A percentile compares a stretch with the other conserved stretches of the same genome.
Conservation (phyloP, 2,888 invertebrate species). For the Noctua janthe region DNA sequence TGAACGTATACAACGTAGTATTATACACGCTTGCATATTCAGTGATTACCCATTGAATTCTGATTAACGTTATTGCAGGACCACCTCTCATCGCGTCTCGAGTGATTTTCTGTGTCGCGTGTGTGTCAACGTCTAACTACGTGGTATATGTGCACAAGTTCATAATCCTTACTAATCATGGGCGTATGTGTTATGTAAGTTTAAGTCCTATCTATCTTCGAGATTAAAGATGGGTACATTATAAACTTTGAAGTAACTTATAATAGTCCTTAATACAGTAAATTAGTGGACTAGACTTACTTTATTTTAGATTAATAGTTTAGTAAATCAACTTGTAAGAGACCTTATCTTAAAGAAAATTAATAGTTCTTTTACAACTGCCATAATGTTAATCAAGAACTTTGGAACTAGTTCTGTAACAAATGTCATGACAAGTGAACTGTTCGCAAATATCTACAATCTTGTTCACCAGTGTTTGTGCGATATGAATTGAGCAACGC, state of each 20-base stretch:
- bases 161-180: constrained; percentile 52
- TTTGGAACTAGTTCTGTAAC: constrained; percentile 54
- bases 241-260: constrained; percentile 45
- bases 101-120: constrained; percentile 53
- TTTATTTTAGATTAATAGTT: constrained; percentile 52
- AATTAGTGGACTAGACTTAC: constrained; percentile 47
- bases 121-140: constrained; percentile 34
- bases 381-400: constrained; percentile 51
- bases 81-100: constrained; percentile 44
- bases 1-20: constrained; percentile 48
- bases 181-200: constrained; percentile 22
- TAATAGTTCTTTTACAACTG: constrained; percentile 54
- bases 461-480: constrained; percentile 42
- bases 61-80: constrained; percentile 68
- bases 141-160: constrained; percentile 24
- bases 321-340: constrained; percentile 45
- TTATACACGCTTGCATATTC: constrained; percentile 69
- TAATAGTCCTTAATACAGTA: constrained; percentile 28
- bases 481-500: constrained; percentile 37
- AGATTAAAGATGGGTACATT: constrained; percentile 30
- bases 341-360: constrained; percentile 46
- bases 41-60: constrained; percentile 72
- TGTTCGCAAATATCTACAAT: constrained; percentile 51
- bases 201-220: constrained; percentile 31
- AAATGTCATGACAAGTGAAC: constrained; percentile 55